Evolutionary conservation across 2,797 vertebrate genomes (phyloP), one percentile per base, ranked within the genome.

Genomic region (Gephyroberyx darwinii): DNA sequence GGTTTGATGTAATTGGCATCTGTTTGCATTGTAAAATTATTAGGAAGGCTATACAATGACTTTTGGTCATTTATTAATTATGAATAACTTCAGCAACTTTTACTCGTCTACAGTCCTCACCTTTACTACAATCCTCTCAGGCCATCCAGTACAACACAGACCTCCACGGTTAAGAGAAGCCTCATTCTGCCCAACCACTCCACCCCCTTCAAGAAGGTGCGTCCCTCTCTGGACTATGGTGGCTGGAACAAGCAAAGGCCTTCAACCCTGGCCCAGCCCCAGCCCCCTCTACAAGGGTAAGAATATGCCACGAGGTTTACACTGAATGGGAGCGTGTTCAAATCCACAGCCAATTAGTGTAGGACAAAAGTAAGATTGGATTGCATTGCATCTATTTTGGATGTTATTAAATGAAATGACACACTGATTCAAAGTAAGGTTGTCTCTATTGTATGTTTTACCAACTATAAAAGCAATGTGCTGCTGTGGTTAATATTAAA

Each of bases 201-300:
- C 58, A 93, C 95, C 26, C 96, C 97, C 62, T 96, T 97, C 71
- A 99, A 99, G 89, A 99, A 97, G 89, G 93, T 96, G 51, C 95
- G 96, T 1, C 93, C 93, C 41, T 96, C 95, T 80, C 90, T 96
- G 82, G 98, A 99, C 89, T 99, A 99, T 3, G 91, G 95, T 10
- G 98, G 98, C 73, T 99, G 98, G 98, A 99, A 98, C 90, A 99
- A 96, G 84, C 95, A 94, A 65, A 93, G 96, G 72, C 90, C 95
- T 0, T 94, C 95, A 5, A 88, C 95, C 65, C 89, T 95, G 50
- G 90, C 95, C 59, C 95, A 97, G 70, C 90, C 95, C 59, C 97
- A 98, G 72, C 95, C 96, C 5, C 96, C 95, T 0, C 84, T 99
- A 51, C 98, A 99, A 87, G 98, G 98, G 98, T 99, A 90, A 90